phyloP scores from a whole-genome alignment of 2,113 vertebrate species.

The Megaleporinus macrocephalus region DNA sequence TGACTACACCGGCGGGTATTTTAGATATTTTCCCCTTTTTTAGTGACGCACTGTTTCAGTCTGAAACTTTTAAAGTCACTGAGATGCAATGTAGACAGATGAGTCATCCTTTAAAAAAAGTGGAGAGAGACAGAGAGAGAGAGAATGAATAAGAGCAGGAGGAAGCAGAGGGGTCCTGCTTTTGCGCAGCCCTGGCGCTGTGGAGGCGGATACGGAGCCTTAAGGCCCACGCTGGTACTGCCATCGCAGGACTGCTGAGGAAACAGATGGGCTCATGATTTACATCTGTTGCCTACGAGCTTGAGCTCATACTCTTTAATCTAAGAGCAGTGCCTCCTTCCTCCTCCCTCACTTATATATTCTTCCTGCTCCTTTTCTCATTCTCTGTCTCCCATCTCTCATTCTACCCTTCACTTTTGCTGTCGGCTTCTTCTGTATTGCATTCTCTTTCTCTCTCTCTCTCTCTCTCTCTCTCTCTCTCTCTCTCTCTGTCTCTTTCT shows the following conservation, averaged over 20 bases:
- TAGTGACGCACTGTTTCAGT: neutral
- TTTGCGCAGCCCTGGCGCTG: slow-evolving; percentile 28
- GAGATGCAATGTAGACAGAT: slow-evolving; percentile 41
- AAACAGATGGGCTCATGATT: slow-evolving; percentile 54
- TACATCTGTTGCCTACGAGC: slow-evolving; percentile 50
- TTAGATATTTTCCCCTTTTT: slow-evolving; percentile 24
- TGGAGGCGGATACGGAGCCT: slow-evolving; percentile 45
- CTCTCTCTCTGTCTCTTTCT: too few species aligned
- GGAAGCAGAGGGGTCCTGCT: slow-evolving; percentile 18
- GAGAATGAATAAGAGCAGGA: slow-evolving; percentile 12
- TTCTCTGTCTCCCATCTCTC: slow-evolving; percentile 20
- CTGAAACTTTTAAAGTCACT: slow-evolving; percentile 21
- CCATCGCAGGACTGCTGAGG: slow-evolving; percentile 39
- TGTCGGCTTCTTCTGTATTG: neutral
- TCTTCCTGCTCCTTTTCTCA: neutral
- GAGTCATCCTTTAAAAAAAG: slow-evolving; percentile 48
- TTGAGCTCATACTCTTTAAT: slow-evolving; percentile 49
- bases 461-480: too few species aligned
- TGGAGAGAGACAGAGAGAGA: neutral
- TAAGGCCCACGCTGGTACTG: slow-evolving; percentile 45
- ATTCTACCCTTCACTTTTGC: neutral
- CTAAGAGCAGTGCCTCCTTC: slow-evolving; percentile 28
- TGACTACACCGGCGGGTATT: neutral
- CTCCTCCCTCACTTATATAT: slow-evolving; percentile 9
- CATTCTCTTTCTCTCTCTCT: neutral